phyloP scores from a whole-genome alignment of 2,113 vertebrate species.

The Chunga burmeisteri region DNA sequence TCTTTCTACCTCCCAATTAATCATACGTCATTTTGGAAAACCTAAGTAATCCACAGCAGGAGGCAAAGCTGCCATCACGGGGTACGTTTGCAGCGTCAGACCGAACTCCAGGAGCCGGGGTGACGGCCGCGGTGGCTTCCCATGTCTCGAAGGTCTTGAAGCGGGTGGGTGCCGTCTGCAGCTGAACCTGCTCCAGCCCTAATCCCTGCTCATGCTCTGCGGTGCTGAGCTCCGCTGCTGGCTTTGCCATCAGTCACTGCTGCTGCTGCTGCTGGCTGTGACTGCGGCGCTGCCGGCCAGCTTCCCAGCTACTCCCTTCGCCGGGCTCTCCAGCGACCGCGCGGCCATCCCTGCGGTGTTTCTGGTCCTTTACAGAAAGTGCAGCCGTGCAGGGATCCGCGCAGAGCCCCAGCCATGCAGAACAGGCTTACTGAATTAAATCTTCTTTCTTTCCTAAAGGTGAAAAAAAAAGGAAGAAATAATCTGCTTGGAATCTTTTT shows the following conservation, averaged over 20 bases:
- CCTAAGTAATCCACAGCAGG: constrained; percentile 7
- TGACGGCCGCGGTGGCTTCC: fast-evolving
- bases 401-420: not conserved
- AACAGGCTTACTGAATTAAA: not conserved
- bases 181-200: not conserved
- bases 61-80: not conserved
- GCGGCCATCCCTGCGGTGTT: not conserved
- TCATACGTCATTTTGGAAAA: constrained; percentile 39
- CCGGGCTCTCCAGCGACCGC: not conserved
- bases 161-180: not conserved
- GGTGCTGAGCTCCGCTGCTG: fast-evolving
- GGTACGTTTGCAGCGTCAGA: not conserved
- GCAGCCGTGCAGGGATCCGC: not conserved
- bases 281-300: not conserved
- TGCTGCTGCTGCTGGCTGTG: not conserved
- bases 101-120: not conserved
- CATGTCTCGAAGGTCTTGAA: fast-evolving
- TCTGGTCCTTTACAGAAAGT: not conserved
- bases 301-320: not conserved
- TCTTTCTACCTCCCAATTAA: constrained; percentile 54
- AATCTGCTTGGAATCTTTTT: not conserved
- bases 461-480: not conserved
- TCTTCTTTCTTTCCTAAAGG: not conserved
- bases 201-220: not conserved
- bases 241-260: not conserved